Evolutionary conservation across 2,797 vertebrate genomes (phyloP), one percentile per base, ranked within the genome.

Genomic region (Neomorphus geoffroyi): DNA sequence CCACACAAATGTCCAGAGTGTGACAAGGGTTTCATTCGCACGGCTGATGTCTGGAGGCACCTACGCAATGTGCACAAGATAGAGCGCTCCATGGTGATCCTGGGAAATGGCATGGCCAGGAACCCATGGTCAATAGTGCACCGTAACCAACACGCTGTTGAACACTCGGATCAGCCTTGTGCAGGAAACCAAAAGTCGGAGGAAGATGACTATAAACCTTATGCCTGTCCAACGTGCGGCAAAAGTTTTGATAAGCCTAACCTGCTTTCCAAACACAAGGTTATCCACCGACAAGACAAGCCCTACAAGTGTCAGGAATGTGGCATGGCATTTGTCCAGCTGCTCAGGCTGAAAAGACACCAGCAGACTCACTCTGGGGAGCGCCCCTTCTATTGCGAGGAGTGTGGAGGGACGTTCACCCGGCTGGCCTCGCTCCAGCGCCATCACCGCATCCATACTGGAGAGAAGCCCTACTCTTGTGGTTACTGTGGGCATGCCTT

Each of bases 181-280:
- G 43, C 78, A 2, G 74, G 84, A 9, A 72, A 41, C 80, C 30
- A 51, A 2, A 93, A 92, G 48, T 2, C 75, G 5, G 81, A 43
- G 30, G 79, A 96, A 27, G 85, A 94, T 0, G 65, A 94, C 19
- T 80, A 35, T 23, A 96, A 96, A 32, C 72, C 78, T 41, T 88
- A 93, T 0, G 5, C 89, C 24, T 96, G 96, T 23, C 86, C 77
- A 0, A 85, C 69, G 0, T 97, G 96, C 0, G 80, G 94, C 78
- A 96, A 97, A 81, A 37, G 60, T 28, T 96, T 97, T 0, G 67
- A 81, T 21, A 96, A 96, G 57, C 69, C 93, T 28, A 97, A 95
- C 65, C 90, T 97, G 74, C 96, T 97, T 62, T 97, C 94, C 85
- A 97, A 97, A 70, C 95, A 96, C 92, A 97, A 96, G 64, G 93